phyloP scores from a whole-genome alignment of 2,113 vertebrate genomes.

The Ammodytes dubius region DNA sequence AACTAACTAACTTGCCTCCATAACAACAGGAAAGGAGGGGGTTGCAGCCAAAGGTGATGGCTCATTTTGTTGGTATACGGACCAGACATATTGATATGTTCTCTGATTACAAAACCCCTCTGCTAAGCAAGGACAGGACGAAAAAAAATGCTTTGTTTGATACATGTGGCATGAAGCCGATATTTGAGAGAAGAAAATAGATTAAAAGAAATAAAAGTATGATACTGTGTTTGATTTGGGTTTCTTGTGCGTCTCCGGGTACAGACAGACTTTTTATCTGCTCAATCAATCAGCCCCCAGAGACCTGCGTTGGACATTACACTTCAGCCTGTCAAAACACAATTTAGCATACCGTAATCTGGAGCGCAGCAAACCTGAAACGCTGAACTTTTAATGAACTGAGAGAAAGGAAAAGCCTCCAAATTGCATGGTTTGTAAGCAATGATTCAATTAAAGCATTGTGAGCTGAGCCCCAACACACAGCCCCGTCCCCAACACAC shows the following conservation, averaged over 20 bases:
- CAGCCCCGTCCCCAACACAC: slow-evolving; percentile 53
- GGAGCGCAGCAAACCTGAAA: slow-evolving; percentile 65
- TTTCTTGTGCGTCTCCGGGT: slow-evolving; percentile 47
- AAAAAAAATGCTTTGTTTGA: too few species aligned
- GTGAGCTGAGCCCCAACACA: slow-evolving; percentile 49
- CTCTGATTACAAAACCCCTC: background rate
- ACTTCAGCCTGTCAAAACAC: slow-evolving; percentile 79
- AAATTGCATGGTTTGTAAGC: slow-evolving; percentile 72
- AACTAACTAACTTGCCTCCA: background rate
- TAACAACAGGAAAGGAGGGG: background rate
- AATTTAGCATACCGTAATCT: slow-evolving; percentile 70
- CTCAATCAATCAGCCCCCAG: slow-evolving; percentile 76
- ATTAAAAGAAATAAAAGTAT: background rate
- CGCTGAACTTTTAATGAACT: slow-evolving; percentile 82
- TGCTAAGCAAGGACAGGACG: too few species aligned
- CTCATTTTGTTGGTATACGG: background rate
- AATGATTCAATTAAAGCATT: slow-evolving; percentile 79
- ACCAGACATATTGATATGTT: background rate
- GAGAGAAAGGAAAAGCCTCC: slow-evolving; percentile 45
- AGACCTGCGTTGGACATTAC: slow-evolving; percentile 72
- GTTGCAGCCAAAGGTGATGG: background rate
- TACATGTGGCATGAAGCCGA: background rate
- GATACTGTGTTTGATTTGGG: slow-evolving; percentile 28
- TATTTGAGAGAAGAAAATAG: background rate
- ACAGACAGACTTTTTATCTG: slow-evolving; percentile 72